These are phyloP conservation scores for Drosophila aldrichi DNA, from an alignment of 2,888 invertebrate species.

Conservation along the genomic window DNA sequence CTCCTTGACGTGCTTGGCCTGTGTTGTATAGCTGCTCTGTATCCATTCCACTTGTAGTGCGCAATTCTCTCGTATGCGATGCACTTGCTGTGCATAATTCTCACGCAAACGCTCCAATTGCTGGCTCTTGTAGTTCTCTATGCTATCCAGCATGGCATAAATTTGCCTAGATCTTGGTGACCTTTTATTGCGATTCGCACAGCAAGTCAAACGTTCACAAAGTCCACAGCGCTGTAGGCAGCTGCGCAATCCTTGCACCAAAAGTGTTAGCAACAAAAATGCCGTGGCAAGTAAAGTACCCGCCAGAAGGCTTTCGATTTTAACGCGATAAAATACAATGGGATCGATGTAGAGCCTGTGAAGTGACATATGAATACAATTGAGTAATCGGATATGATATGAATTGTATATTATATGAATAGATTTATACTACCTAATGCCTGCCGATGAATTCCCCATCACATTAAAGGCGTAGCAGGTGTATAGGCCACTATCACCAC, in stretches of 20 bases:
- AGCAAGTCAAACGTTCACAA: constrained; percentile 89
- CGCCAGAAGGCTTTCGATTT: constrained; percentile 93
- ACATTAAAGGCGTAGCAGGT: constrained; percentile 94
- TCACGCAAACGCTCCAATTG: constrained; percentile 95
- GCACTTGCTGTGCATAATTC: constrained; percentile 96
- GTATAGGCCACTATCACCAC: constrained; percentile 94
- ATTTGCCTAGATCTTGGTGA: constrained; percentile 93
- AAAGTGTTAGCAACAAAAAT: constrained; percentile 92
- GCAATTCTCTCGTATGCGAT: constrained; percentile 96
- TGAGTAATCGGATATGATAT: neutral
- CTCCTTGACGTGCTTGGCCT: constrained; percentile 93
- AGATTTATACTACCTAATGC: constrained; percentile 86
- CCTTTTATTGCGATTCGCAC: constrained; percentile 88
- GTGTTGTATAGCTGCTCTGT: constrained; percentile 94
- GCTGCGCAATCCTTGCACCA: constrained; percentile 91
- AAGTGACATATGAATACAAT: neutral
- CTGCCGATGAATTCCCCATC: constrained; percentile 91
- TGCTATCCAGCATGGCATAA: constrained; percentile 94
- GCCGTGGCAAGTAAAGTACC: constrained; percentile 92
- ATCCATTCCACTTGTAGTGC: constrained; percentile 97
- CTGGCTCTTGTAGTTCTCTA: constrained; percentile 95
- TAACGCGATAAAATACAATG: constrained; percentile 92
- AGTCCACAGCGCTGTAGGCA: constrained; percentile 85
- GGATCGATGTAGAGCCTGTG: constrained; percentile 92
- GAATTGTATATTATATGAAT: neutral